Evolutionary conservation across 2,113 vertebrate species (phyloP).

Genomic region (Chroicocephalus ridibundus): DNA sequence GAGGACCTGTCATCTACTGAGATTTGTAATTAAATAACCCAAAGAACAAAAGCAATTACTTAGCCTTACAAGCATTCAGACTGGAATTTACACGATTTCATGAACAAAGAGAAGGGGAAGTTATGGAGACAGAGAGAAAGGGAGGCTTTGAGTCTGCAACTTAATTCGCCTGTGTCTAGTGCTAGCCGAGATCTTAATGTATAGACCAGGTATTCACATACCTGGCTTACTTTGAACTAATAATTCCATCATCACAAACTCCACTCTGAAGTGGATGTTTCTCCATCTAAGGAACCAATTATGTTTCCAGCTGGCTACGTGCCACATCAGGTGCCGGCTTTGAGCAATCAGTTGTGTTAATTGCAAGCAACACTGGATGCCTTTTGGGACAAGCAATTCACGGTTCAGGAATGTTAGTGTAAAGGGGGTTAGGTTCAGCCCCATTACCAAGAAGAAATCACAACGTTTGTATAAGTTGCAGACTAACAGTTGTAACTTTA

Average conservation of each 20-base stretch:
- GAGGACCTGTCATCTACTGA: slow-evolving; percentile 49
- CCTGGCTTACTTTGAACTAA: slow-evolving; percentile 41
- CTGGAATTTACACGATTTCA: slow-evolving; percentile 13
- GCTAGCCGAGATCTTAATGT: slow-evolving; percentile 6
- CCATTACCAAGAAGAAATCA: slow-evolving; percentile 33
- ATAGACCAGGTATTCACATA: slow-evolving; percentile 50
- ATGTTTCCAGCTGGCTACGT: not conserved
- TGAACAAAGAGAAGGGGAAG: slow-evolving; percentile 43
- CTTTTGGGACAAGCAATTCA: slow-evolving; percentile 62
- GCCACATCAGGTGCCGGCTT: slow-evolving; percentile 51
- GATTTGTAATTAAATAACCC: slow-evolving; percentile 57
- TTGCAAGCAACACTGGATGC: slow-evolving; percentile 51
- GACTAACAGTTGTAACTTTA: not conserved
- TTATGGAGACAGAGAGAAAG: slow-evolving; percentile 31
- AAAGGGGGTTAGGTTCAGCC: slow-evolving; percentile 29
- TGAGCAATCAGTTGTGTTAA: slow-evolving; percentile 65
- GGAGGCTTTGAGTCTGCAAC: not conserved
- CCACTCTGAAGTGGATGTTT: slow-evolving; percentile 23
- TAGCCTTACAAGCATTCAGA: slow-evolving; percentile 30
- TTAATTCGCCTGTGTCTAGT: slow-evolving; percentile 13
- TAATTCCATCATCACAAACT: not conserved
- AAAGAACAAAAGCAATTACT: slow-evolving; percentile 62
- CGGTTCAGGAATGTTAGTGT: slow-evolving; percentile 37
- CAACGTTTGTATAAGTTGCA: not conserved
- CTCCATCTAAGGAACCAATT: slow-evolving; percentile 49